Evolutionary conservation across 2,888 invertebrate genomes (phyloP), one percentile per base, ranked within the genome.

Genomic region (Fissipunctia ypsillon): DNA sequence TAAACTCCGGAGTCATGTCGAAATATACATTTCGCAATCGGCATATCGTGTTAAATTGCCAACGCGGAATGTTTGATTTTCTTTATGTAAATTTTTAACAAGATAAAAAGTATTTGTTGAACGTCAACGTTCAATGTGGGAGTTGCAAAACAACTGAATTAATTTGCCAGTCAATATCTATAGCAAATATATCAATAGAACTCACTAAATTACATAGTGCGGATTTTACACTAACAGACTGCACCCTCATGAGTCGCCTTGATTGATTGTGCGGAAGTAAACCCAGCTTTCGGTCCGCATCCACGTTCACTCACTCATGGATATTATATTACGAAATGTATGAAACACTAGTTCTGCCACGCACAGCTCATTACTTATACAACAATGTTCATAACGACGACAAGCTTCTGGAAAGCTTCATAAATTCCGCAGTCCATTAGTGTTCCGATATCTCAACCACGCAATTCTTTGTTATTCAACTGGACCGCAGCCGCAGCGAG

Each of bases 381-480:
- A 76, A 78, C 69, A 81, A 84, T 76, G 84, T 84, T 87, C 83
- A 85, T 86, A 88, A 84, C 73, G 78, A 87, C 84, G 86, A 88
- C 87, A 88, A 87, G 84, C 84, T 89, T 87, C 77, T 91, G 90
- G 89, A 91, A 91, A 91, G 92, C 90, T 91, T 92, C 90, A 93
- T 93, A 94, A 93, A 94, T 93, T 92, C 92, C 89, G 84, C 85
- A 92, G 92, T 94, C 94, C 94, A 95, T 95, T 95, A 95, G 93
- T 89, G 91, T 89, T 92, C 89, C 93, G 93, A 94, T 94, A 94
- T 93, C 93, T 93, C 90, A 93, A 92, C 90, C 90, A 93, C 93
- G 91, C 94, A 94, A 92, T 94, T 95, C 94, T 95, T 96, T 96
- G 94, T 95, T 94, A 95, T 95, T 94, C 93, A 91, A 92, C 92